These are phyloP conservation scores for Hermaeophaga mercurialis DNA, from an alignment of 2,888 invertebrate genomes.

Conservation along the genomic window DNA sequence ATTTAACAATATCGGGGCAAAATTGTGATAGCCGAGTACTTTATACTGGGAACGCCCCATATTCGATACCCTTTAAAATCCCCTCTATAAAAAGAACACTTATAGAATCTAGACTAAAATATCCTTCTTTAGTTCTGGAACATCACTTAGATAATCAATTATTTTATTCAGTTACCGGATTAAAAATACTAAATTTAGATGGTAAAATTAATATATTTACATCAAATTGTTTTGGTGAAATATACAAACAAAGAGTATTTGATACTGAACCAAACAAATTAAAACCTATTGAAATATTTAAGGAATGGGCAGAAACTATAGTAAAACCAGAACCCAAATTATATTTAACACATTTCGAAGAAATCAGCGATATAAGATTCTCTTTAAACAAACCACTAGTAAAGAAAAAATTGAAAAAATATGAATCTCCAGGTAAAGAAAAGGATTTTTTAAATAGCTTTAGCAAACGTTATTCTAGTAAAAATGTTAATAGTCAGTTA, in stretches of 20 bases:
- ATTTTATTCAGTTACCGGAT: conserved; percentile 36
- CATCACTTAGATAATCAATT: conserved; percentile 34
- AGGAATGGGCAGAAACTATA: conserved; percentile 36
- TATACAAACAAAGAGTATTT: conserved; percentile 40
- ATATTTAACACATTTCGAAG: conserved; percentile 35
- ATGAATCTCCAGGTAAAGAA: conserved; percentile 19
- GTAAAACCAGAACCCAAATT: conserved; percentile 28
- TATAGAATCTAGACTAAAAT: conserved; percentile 30
- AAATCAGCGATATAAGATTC: conserved; percentile 34
- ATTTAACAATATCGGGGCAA: conserved; percentile 39
- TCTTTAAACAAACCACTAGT: conserved; percentile 19
- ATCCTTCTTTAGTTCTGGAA: conserved; percentile 34
- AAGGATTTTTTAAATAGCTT: conserved; percentile 34
- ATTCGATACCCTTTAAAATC: conserved; percentile 40
- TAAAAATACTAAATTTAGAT: conserved; percentile 39
- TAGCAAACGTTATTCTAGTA: conserved; percentile 29
- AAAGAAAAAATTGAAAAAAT: conserved; percentile 8
- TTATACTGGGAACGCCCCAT: conserved; percentile 39
- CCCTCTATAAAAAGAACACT: conserved; percentile 39
- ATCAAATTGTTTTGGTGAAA: conserved; percentile 41
- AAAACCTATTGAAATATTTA: conserved; percentile 27
- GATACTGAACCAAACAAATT: conserved; percentile 13
- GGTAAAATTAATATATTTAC: conserved; percentile 36
- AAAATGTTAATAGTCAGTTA: conserved; percentile 36
- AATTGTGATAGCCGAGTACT: conserved; percentile 38